These are phyloP conservation scores for Acanthornis magna DNA, from an alignment of 2,797 vertebrate genomes.

Conservation along the genomic window DNA sequence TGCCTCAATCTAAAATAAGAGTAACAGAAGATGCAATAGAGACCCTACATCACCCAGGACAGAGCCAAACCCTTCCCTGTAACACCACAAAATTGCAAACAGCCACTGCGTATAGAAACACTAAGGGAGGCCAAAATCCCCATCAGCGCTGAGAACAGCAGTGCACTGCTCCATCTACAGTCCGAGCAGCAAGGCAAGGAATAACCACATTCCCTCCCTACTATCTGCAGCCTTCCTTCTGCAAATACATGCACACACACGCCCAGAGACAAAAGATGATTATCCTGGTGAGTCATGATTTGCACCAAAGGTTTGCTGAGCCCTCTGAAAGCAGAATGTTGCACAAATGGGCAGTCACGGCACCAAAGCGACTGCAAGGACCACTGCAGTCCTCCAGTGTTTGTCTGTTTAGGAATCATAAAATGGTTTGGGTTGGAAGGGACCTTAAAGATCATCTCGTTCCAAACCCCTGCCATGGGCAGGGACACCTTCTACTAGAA, in stretches of 20 bases:
- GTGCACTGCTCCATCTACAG: slow-evolving; percentile 4
- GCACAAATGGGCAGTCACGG: background rate
- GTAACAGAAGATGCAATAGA: background rate
- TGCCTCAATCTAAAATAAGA: slow-evolving; percentile 23
- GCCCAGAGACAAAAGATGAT: slow-evolving; percentile 37
- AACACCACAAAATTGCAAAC: background rate
- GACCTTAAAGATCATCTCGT: background rate
- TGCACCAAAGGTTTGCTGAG: slow-evolving; percentile 5
- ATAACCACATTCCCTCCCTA: background rate
- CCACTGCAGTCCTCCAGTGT: background rate
- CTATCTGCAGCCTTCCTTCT: background rate
- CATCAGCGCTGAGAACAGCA: background rate
- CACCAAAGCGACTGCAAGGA: background rate
- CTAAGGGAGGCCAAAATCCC: background rate
- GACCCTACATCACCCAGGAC: background rate
- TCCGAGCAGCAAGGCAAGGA: slow-evolving; percentile 9
- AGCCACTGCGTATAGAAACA: background rate
- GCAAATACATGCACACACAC: slow-evolving; percentile 21
- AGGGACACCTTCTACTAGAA: background rate
- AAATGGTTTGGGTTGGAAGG: background rate
- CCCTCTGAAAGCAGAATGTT: background rate
- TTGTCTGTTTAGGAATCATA: background rate
- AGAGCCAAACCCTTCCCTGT: background rate
- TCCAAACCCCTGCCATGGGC: background rate
- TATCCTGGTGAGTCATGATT: slow-evolving; percentile 21